Conservation (phyloP, 2,113 vertebrate species). For the Irena cyanogastra region DNA sequence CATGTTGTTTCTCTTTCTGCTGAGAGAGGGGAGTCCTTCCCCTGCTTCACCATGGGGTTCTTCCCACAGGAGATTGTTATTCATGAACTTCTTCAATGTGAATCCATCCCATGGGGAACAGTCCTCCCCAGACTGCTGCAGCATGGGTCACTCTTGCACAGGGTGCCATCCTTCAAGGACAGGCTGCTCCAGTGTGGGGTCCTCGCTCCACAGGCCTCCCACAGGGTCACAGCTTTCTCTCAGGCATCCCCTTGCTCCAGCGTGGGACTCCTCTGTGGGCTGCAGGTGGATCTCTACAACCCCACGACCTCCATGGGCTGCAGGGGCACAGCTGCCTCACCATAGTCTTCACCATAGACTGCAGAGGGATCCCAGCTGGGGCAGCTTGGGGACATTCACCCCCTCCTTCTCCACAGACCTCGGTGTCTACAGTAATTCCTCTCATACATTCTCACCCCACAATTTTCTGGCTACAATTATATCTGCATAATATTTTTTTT, state of each 20-base stretch:
- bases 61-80: background rate
- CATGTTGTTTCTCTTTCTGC: background rate
- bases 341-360: background rate
- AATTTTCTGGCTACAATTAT: background rate
- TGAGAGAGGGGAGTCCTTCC: background rate
- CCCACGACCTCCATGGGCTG: too few relatives aligned
- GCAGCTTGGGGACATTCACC: background rate
- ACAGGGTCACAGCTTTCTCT: background rate
- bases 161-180: fast-evolving
- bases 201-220: too few relatives aligned
- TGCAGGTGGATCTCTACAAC: background rate
- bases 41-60: background rate
- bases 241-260: background rate
- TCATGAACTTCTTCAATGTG: background rate
- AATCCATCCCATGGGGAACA: too few relatives aligned
- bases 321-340: background rate
- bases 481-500: fast-evolving
- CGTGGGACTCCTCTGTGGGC: fast-evolving
- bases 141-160: fast-evolving
- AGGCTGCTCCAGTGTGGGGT: background rate
- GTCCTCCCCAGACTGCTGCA: background rate
- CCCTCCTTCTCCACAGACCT: background rate
- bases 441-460: fast-evolving
- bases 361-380: background rate
- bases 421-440: background rate